These are phyloP conservation scores for Mobula birostris DNA, from an alignment of 2,113 vertebrate genomes.

Conservation along the genomic window DNA sequence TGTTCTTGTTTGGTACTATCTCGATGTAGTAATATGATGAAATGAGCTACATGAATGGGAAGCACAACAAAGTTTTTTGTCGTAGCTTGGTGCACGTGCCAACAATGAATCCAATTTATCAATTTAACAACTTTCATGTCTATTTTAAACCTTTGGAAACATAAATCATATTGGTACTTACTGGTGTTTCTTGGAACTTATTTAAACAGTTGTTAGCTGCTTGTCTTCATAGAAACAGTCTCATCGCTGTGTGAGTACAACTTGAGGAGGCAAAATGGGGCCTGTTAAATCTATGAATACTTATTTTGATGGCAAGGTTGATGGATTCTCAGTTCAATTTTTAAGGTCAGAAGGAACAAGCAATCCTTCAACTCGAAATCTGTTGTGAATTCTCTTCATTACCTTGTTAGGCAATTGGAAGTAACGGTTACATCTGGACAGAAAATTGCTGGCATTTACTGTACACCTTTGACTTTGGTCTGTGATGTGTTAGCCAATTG, in stretches of 20 bases:
- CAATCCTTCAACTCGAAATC: neutral
- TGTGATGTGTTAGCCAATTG: neutral
- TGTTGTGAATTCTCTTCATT: neutral
- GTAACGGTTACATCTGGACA: too few species aligned
- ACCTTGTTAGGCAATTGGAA: neutral
- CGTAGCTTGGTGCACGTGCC: too few species aligned
- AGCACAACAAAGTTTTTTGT: too few species aligned
- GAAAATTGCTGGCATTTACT: neutral
- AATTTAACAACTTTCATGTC: too few species aligned
- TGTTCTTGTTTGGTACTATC: too few species aligned
- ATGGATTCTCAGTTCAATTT: neutral
- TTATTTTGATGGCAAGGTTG: neutral
- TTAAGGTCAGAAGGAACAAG: neutral
- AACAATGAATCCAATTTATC: too few species aligned
- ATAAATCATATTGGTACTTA: neutral
- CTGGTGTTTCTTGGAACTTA: neutral
- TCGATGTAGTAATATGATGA: too few species aligned
- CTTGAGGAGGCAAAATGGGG: neutral
- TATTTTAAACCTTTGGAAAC: neutral
- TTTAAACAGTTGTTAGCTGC: neutral
- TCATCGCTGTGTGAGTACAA: neutral
- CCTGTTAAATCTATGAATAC: neutral
- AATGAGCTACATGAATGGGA: too few species aligned
- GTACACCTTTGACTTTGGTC: neutral
- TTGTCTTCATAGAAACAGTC: too few species aligned